Percentiles rank a stretch among this genome's conserved stretches.
These are phyloP conservation scores for Amblyornis subalaris DNA, from an alignment of 2,113 vertebrate species.

Conservation along the genomic window DNA sequence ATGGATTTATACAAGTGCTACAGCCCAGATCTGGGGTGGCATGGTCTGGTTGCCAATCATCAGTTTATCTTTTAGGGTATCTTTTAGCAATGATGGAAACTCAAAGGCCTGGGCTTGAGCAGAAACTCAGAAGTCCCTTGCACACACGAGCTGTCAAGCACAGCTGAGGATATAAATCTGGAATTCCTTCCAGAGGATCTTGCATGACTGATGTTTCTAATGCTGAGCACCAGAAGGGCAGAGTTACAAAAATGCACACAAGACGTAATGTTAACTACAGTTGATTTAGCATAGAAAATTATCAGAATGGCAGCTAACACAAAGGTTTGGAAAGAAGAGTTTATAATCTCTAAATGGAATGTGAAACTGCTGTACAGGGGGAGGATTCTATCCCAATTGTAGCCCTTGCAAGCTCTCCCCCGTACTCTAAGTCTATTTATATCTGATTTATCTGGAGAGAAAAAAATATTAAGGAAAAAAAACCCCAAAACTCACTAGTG, in stretches of 20 bases:
- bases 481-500: accelerated
- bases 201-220: not conserved
- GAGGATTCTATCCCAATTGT: not conserved
- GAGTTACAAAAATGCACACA: not conserved
- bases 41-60: not conserved
- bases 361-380: not conserved
- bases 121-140: not conserved
- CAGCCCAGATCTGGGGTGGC: not conserved
- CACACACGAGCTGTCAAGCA: not conserved
- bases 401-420: not conserved
- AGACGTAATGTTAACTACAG: not conserved
- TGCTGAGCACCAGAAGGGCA: not conserved
- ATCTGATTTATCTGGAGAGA: not conserved
- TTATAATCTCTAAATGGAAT: not conserved
- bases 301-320: not conserved
- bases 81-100: not conserved
- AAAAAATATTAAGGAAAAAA: not conserved
- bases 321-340: not conserved
- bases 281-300: not conserved
- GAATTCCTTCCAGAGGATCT: not conserved
- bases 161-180: not conserved
- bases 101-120: not conserved
- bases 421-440: not conserved
- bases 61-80: not conserved
- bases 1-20: not conserved